Base-by-base conservation (phyloP, 2,113 vertebrate genomes). In the Crotalus helleri region DNA sequence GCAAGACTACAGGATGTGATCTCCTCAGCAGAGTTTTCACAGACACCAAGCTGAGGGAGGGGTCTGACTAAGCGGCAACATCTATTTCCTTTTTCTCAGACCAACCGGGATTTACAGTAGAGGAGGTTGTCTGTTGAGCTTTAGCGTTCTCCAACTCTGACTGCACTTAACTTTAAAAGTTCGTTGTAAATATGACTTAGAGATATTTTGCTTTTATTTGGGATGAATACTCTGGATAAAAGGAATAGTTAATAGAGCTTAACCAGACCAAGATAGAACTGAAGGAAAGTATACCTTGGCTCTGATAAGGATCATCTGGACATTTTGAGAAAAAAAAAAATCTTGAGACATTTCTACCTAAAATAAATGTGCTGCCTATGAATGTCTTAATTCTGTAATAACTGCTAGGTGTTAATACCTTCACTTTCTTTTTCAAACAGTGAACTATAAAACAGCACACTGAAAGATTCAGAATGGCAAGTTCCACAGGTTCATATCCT, bases 21-120 rank as follows among this genome's bases (percentile, higher is more conserved):
- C 92, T 54, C 92, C 91, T 88, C 87, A 17, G 4, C 74, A 39
- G 26, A 5, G 21, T 92, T 88, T 87, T 94, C 85, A 91, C 44
- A 93, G 96, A 94, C 17, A 74, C 92, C 33, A 92, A 39, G 51
- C 87, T 85, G 29, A 93, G 44, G 44, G 93, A 61, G 81, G 90
- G 57, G 6, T 59, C 94, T 92, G 91, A 51, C 90, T 0, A 0
- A 92, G 49, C 49, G 26, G 5, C 69, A 88, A 91, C 90, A 87
- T 88, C 92, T 93, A 85, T 88, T 91, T 90, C 29, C 64, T 93
- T 29, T 51, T 93, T 87, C 88, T 59, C 29, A 59, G 92, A 23
- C 15, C 26, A 46, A 11, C 51, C 81, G 3, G 49, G 88, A 69
- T 90, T 90, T 69, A 64, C 49, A 57, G 26, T 69, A 55, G 89